Conservation (phyloP, 37 sponge, comb jelly and placozoan genomes). For the Aplysina aerophoba region DNA sequence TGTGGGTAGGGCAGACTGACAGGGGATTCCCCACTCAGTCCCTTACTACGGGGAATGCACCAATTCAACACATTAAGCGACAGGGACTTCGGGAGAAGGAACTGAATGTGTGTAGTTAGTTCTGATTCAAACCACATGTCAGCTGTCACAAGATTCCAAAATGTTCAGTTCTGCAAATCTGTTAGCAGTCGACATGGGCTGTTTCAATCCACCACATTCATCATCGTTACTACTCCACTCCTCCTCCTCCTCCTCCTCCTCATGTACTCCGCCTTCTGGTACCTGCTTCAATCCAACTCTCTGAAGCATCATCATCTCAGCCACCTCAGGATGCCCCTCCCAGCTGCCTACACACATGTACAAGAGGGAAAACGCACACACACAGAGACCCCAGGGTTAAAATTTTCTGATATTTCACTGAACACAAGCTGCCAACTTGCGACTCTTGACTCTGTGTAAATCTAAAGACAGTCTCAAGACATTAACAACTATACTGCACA, state of each 20-base stretch:
- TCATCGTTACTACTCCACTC: constrained; percentile 20
- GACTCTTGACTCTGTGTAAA: too few relatives aligned
- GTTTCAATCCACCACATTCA: neutral
- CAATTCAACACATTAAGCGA: neutral
- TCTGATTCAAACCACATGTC: neutral
- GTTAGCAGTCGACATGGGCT: neutral
- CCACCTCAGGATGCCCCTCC: constrained; percentile 69
- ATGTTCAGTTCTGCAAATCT: neutral
- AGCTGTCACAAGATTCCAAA: neutral
- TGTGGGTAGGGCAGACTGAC: too few relatives aligned
- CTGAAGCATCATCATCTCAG: constrained; percentile 65
- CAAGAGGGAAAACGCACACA: neutral
- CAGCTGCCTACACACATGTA: constrained; percentile 35
- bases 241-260: constrained; percentile 28
- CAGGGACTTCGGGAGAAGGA: too few relatives aligned
- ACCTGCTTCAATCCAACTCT: neutral
- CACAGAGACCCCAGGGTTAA: too few relatives aligned
- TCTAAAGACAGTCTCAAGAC: too few relatives aligned
- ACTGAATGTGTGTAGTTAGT: neutral
- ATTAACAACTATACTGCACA: too few relatives aligned
- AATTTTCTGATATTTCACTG: too few relatives aligned
- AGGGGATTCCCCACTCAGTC: too few relatives aligned
- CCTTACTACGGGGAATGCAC: neutral
- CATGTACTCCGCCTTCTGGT: neutral
- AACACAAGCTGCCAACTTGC: too few relatives aligned